Evolutionary conservation across 2,888 invertebrate genomes (phyloP), one percentile per base, ranked within the genome.

Genomic region (Chrysotoxum bicinctum): DNA sequence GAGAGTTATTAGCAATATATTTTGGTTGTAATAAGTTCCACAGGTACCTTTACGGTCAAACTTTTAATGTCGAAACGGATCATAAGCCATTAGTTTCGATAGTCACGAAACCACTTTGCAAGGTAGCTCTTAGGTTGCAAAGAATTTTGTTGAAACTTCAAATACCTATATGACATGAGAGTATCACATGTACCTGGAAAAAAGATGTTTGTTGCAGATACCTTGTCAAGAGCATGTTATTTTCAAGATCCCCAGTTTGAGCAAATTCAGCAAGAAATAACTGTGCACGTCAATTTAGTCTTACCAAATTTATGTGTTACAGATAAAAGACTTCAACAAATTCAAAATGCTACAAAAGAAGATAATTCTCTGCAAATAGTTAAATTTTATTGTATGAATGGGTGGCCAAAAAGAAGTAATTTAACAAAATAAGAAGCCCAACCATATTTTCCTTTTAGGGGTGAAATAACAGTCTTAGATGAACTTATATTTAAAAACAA

Each of bases 1-100:
- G 64, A 90, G 89, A 90, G 48, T 16, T 66, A 9, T 26, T 50
- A 1, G 69, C 69, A 40, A 69, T 69, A 26, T 26, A 23, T 40
- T 70, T 43, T 43, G 40, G 70, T 30, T 43, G 70, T 43, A 70
- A 23, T 21, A 45, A 37, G n/a, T 70, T 70, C 23, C 70, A 70
- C 43, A 45, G 35, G 43, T 70, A 70, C 43, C 26, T 70, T 3
- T 70, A 70, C 56, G 70, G 56, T 56, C 40, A 70, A 54, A 30
- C 26, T 14, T 21, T 54, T 14, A 43, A 26, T 26, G 70, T 70
- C 10, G 30, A 70, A 43, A 70, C 70, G 30, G 56, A 70, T 12
- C 70, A 70, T 43, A 70, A 70, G 30, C 56, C 70, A 56, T 16
- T 69, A 9, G 40, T 69, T 23, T 48, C 72, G 21, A 72, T 60